These are phyloP conservation scores for Larimichthys crocea DNA, from an alignment of 2,113 vertebrate genomes.

Conservation along the genomic window DNA sequence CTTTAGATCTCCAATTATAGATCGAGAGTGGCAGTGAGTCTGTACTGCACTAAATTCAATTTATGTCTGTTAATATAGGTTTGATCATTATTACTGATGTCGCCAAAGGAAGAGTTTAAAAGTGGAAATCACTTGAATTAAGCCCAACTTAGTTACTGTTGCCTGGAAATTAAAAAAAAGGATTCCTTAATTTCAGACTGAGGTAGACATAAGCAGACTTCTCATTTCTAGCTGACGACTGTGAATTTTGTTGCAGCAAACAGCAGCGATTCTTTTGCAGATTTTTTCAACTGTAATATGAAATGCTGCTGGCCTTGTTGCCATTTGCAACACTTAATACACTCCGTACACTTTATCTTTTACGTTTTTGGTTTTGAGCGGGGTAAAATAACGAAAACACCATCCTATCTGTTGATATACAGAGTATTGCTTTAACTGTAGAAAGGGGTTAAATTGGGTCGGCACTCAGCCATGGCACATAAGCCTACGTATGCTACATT, in stretches of 20 bases:
- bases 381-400: neutral
- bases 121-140: neutral
- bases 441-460: no score
- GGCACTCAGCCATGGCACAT: no score
- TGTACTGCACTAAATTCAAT: conserved; percentile 33
- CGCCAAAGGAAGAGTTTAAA: neutral
- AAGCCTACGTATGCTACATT: no score
- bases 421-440: neutral
- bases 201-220: neutral
- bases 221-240: rapidly evolving
- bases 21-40: conserved; percentile 45
- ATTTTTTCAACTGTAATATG: neutral
- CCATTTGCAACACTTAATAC: neutral
- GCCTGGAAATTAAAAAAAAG: neutral
- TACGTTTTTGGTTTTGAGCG: neutral
- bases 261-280: neutral
- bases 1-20: conserved; percentile 49
- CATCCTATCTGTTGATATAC: neutral
- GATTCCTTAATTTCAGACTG: neutral
- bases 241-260: neutral
- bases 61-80: conserved; percentile 37
- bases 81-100: conserved; percentile 35
- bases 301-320: no score
- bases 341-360: neutral
- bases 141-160: neutral